Evolutionary conservation across 1,140 invertebrate genomes (phyloP).

Genomic region (Ephestia elutella): DNA sequence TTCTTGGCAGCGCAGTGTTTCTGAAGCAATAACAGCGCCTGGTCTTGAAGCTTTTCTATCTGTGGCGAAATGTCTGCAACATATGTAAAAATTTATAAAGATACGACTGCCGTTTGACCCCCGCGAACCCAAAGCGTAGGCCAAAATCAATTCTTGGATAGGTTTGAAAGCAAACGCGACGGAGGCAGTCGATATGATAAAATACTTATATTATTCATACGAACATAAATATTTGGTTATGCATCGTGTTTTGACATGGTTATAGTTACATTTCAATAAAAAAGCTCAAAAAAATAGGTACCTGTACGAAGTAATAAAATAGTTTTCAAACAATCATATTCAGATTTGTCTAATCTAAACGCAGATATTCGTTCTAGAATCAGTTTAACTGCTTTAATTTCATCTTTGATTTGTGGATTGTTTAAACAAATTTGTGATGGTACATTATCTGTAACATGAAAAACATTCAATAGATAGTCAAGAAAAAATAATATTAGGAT

Average conservation of each 20-base stretch:
- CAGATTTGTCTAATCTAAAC: constrained; percentile 84
- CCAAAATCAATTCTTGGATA: neutral
- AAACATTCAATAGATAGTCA: neutral
- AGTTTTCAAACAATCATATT: constrained; percentile 89
- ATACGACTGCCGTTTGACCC: too few relatives aligned
- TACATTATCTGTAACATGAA: constrained; percentile 39
- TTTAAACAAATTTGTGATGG: constrained; percentile 72
- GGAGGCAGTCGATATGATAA: too few relatives aligned
- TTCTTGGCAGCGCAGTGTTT: constrained; percentile 76
- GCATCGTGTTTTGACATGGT: too few relatives aligned
- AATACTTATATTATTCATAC: too few relatives aligned
- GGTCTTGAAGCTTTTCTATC: constrained; percentile 84
- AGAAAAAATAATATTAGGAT: too few relatives aligned
- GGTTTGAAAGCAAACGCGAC: too few relatives aligned
- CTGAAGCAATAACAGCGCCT: constrained; percentile 83
- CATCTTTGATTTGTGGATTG: constrained; percentile 68
- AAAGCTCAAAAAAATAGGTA: constrained; percentile 41
- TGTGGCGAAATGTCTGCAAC: constrained; percentile 77
- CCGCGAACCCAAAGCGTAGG: too few relatives aligned
- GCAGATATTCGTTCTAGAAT: constrained; percentile 78
- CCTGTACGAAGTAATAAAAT: constrained; percentile 88
- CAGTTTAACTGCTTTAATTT: constrained; percentile 58
- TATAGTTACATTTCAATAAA: too few relatives aligned
- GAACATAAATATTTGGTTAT: too few relatives aligned
- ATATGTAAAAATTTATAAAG: constrained; percentile 72